A percentile compares a stretch with the other conserved stretches of the same genome.
phyloP scores from a whole-genome alignment of 2,888 invertebrate genomes.

The Bugulina stolonifera region DNA sequence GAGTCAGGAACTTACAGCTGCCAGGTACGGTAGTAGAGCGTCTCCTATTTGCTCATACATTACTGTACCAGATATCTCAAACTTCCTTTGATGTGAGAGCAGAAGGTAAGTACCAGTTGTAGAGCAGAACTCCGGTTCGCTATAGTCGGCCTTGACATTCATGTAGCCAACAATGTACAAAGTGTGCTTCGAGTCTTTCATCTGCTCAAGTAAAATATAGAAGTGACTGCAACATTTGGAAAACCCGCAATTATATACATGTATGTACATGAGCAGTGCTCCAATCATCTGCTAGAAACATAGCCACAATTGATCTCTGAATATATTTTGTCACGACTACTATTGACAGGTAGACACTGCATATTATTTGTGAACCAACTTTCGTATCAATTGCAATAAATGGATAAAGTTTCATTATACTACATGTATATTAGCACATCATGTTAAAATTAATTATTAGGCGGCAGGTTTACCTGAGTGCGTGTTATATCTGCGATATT shows the following conservation, averaged over 20 bases:
- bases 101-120: background rate
- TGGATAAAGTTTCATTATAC: no score
- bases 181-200: slow-evolving; percentile 1
- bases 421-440: no score
- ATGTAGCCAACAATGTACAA: background rate
- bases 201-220: background rate
- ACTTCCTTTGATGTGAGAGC: background rate
- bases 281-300: no score
- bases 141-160: background rate
- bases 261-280: no score
- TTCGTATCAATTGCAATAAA: no score
- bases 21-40: background rate
- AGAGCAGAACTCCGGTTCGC: background rate
- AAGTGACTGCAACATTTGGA: background rate
- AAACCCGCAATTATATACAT: no score
- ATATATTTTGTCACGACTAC: no score
- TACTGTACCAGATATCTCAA: background rate
- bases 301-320: no score
- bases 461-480: background rate
- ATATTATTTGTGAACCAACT: no score
- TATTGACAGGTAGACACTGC: no score
- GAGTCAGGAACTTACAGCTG: slow-evolving; percentile 10
- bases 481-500: background rate
- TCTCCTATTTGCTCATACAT: background rate
- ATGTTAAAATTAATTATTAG: no score